phyloP scores from a whole-genome alignment of 1,140 invertebrate genomes.

The Drosophila parabipectinata region DNA sequence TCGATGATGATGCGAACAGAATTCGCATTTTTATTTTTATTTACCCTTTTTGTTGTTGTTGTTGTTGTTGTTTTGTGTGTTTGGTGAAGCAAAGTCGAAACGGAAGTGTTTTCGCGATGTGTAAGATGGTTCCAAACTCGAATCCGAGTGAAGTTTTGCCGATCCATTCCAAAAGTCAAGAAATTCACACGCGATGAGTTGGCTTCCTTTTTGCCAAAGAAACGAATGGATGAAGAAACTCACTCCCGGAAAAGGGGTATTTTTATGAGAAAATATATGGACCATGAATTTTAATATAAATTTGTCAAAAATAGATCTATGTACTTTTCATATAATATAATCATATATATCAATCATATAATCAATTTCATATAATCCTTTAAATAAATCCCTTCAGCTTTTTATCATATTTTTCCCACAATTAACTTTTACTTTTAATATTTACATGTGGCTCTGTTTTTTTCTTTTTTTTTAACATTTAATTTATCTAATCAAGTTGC shows the following conservation, averaged over 20 bases:
- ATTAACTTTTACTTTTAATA: neutral
- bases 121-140: constrained; percentile 46
- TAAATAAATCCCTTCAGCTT: too few relatives aligned
- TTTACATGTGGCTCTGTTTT: too few relatives aligned
- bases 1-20: constrained; percentile 26
- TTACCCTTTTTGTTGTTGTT: constrained; percentile 31
- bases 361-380: too few relatives aligned
- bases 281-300: too few relatives aligned
- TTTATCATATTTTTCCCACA: neutral
- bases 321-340: too few relatives aligned
- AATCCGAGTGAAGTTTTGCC: constrained; percentile 23
- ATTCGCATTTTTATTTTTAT: constrained; percentile 1
- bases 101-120: constrained; percentile 77
- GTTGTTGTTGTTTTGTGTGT: constrained; percentile 23
- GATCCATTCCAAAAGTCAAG: neutral
- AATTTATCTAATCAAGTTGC: neutral
- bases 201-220: neutral
- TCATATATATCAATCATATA: too few relatives aligned
- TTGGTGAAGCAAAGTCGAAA: constrained; percentile 40
- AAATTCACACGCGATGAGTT: constrained; percentile 65
- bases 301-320: too few relatives aligned
- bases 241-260: neutral
- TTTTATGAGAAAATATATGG: too few relatives aligned
- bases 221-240: too few relatives aligned
- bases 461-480: neutral